Evolutionary conservation across 2,113 vertebrate species (phyloP), one percentile per base, ranked within the genome.

Genomic region (Eurystomus gularis): DNA sequence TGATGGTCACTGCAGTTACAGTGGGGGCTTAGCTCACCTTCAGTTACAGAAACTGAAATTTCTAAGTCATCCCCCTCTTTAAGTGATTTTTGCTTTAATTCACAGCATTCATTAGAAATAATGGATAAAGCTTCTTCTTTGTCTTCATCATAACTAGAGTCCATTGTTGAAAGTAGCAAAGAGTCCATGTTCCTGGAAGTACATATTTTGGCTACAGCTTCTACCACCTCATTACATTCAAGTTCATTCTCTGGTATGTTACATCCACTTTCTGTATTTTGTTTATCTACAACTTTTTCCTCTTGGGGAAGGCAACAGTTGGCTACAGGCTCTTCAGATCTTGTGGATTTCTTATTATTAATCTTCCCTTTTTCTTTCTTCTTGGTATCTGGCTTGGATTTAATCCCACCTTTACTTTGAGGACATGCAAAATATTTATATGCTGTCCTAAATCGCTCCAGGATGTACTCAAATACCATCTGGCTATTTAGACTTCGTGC

Each of bases 391-490:
- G 94, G 68, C 94, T 98, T 98, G 96, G 97, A 96, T 93, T 96
- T 95, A 93, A 97, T 98, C 95, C 97, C 97, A 93, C 97, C 98
- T 92, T 98, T 98, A 93, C 95, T 99, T 97, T 99, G 99, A 75
- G 99, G 99, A 95, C 99, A 99, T 18, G 99, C 99, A 92, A 99
- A 99, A 97, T 99, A 99, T 72, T 98, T 99, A 97, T 99, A 99
- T 4, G 99, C 99, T 42, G 98, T 98, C 70, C 99, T 99, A 97
- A 99, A 99, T 78, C 99, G 98, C 96, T 99, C 99, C 98, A 99
- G 98, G 97, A 99, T 98, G 98, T 99, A 99, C 97, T 99, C 99
- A 58, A 99, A 99, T 72, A 99, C 99, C 99, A 99, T 99, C 96
- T 99, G 99, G 98, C 99, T 99, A 97, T 99, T 99, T 83, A 99